phyloP scores from a whole-genome alignment of 2,888 invertebrate species.

The Caenorhabditis sp. region DNA sequence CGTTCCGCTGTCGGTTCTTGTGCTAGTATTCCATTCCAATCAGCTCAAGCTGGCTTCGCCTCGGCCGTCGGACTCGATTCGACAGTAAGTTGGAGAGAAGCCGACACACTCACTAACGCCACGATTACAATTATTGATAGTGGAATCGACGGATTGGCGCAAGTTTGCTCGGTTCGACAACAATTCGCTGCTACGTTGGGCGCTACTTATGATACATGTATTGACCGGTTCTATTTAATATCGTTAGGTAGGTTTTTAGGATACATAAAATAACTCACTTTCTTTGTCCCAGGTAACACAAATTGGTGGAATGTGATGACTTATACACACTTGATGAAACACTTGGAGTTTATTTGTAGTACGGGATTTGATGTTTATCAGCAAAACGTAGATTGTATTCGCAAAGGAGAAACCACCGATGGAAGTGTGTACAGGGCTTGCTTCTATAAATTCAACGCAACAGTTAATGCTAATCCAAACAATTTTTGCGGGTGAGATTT shows the following conservation, averaged over 20 bases:
- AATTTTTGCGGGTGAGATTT: conserved; percentile 31
- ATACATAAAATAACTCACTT: too few relatives aligned
- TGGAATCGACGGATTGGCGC: conserved; percentile 34
- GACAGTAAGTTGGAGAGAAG: conserved; percentile 33
- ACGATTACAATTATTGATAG: conserved; percentile 29
- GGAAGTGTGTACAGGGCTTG: conserved; percentile 38
- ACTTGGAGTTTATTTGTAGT: conserved; percentile 52
- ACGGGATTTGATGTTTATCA: conserved; percentile 48
- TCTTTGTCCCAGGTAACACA: conserved; percentile 24
- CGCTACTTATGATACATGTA: conserved; percentile 35
- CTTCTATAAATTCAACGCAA: conserved; percentile 42
- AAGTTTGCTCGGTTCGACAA: conserved; percentile 40
- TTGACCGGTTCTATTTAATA: conserved; percentile 46
- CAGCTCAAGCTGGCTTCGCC: conserved; percentile 40
- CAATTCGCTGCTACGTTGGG: conserved; percentile 45
- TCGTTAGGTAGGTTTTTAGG: conserved; percentile 6
- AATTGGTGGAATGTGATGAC: conserved; percentile 40
- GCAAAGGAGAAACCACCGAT: conserved; percentile 36
- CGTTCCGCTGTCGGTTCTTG: conserved; percentile 13
- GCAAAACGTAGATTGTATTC: conserved; percentile 37
- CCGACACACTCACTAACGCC: conserved; percentile 25
- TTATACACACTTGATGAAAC: conserved; percentile 51
- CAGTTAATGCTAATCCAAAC: conserved; percentile 41
- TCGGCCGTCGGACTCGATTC: conserved; percentile 18
- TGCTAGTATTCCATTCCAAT: conserved; percentile 24